Conservation (phyloP, 2,888 invertebrate species). For the Melanargia galathea region DNA sequence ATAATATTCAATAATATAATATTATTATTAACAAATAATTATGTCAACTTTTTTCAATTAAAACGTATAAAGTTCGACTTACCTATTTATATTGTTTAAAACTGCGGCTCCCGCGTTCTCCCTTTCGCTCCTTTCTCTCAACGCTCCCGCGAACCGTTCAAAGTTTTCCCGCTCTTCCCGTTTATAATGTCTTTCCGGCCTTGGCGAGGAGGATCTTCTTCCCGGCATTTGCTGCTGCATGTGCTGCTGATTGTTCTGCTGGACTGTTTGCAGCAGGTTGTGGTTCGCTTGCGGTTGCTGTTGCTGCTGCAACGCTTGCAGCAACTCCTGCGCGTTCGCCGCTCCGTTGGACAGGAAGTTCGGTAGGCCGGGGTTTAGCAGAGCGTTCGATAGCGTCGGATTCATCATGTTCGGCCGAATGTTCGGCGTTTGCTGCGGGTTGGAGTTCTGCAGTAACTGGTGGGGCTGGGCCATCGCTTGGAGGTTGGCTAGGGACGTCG, state of each 20-base stretch:
- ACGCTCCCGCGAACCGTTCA: conserved; percentile 71
- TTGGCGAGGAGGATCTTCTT: conserved; percentile 74
- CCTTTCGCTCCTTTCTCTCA: conserved; percentile 77
- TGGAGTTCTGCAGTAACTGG: conserved; percentile 84
- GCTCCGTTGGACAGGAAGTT: conserved; percentile 88
- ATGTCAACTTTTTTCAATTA: too few species aligned
- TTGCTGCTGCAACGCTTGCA: conserved; percentile 85
- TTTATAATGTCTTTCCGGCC: conserved; percentile 75
- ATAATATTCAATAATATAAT: too few species aligned
- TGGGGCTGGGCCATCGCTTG: conserved; percentile 89
- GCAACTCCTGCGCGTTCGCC: conserved; percentile 87
- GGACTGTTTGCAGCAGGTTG: conserved; percentile 74
- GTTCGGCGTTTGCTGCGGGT: conserved; percentile 77
- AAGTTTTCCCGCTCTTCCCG: conserved; percentile 68
- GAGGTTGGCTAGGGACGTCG: conserved; percentile 90
- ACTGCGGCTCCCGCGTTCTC: conserved; percentile 82
- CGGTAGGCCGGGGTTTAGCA: conserved; percentile 86
- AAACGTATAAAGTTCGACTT: conserved; percentile 46
- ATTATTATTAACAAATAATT: too few species aligned
- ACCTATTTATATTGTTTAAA: conserved; percentile 86
- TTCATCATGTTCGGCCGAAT: conserved; percentile 80
- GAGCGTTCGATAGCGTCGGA: conserved; percentile 85
- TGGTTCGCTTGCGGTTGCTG: conserved; percentile 84
- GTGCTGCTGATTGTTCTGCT: conserved; percentile 61
- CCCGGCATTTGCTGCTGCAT: conserved; percentile 77